These are phyloP conservation scores for Gallinago solitaria DNA, from an alignment of 2,797 vertebrate genomes.

Conservation along the genomic window DNA sequence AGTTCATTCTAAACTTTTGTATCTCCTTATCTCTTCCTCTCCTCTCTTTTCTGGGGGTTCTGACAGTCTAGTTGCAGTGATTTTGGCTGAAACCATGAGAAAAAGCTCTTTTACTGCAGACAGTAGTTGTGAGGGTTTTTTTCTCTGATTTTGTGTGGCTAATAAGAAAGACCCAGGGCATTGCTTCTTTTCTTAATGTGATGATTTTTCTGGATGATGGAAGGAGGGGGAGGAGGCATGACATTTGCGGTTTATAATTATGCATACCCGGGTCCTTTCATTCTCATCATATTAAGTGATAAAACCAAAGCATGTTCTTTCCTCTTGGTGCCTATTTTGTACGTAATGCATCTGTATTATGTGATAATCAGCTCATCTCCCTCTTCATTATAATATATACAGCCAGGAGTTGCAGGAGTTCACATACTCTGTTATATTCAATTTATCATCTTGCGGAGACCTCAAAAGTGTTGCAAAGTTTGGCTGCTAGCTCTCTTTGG, in stretches of 20 bases:
- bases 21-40: too few species aligned
- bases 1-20: too few species aligned
- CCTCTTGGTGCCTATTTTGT: constrained; percentile 58
- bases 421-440: constrained; percentile 50
- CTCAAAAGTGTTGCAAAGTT: constrained; percentile 53
- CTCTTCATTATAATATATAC: constrained; percentile 45
- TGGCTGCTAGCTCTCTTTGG: constrained; percentile 24
- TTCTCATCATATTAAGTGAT: constrained; percentile 49
- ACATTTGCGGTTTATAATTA: constrained; percentile 68
- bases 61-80: too few species aligned
- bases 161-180: constrained; percentile 25
- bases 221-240: neutral
- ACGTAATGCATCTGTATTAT: constrained; percentile 63
- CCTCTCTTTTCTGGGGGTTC: too few species aligned
- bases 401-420: constrained; percentile 20
- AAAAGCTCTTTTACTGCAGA: neutral
- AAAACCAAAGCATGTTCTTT: constrained; percentile 54
- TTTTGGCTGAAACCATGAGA: too few species aligned
- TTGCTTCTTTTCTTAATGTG: constrained; percentile 5
- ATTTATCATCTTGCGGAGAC: constrained; percentile 48
- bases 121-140: neutral
- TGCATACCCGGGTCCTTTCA: constrained; percentile 21
- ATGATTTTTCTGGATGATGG: constrained; percentile 8
- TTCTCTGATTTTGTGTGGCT: neutral
- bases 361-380: constrained; percentile 72